These are phyloP conservation scores for Austrolebias charrua DNA, from an alignment of 2,797 vertebrate genomes.

Conservation along the genomic window DNA sequence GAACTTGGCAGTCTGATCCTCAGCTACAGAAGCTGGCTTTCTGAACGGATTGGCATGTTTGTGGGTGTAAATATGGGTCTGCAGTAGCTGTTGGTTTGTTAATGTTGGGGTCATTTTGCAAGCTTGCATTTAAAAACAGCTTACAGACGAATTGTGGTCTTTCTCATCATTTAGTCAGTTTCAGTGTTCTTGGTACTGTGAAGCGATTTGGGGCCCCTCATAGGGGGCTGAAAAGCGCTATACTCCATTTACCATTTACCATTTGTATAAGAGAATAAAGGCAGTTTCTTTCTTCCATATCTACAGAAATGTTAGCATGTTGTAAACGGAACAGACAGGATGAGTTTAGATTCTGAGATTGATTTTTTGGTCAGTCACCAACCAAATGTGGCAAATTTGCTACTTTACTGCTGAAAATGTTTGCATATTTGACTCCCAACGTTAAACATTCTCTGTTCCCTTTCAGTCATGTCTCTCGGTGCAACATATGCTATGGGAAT, in stretches of 20 bases:
- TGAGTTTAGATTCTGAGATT: neutral
- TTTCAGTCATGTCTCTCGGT: neutral
- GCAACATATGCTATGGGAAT: too few relatives aligned
- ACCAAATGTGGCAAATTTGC: neutral
- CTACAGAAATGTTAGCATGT: neutral
- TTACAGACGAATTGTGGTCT: conserved; percentile 13
- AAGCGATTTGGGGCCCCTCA: too few relatives aligned
- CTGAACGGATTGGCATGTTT: conserved; percentile 3
- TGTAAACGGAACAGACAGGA: neutral
- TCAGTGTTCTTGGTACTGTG: too few relatives aligned
- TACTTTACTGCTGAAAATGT: neutral
- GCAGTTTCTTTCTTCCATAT: neutral
- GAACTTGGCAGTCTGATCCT: too few relatives aligned
- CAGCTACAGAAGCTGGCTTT: too few relatives aligned
- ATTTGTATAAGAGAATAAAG: conserved; percentile 10
- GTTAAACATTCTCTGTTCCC: too few relatives aligned
- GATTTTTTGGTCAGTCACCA: neutral
- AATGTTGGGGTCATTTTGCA: conserved; percentile 36
- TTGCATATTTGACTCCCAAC: too few relatives aligned
- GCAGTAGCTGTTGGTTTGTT: conserved; percentile 48
- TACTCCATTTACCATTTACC: too few relatives aligned
- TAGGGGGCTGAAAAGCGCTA: too few relatives aligned
- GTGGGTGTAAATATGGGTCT: conserved; percentile 35
- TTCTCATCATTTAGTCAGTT: neutral
- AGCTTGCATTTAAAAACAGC: conserved; percentile 34